Evolutionary conservation across 2,113 vertebrate genomes (phyloP), one percentile per base, ranked within the genome.

Genomic region (Charadrius vociferus): DNA sequence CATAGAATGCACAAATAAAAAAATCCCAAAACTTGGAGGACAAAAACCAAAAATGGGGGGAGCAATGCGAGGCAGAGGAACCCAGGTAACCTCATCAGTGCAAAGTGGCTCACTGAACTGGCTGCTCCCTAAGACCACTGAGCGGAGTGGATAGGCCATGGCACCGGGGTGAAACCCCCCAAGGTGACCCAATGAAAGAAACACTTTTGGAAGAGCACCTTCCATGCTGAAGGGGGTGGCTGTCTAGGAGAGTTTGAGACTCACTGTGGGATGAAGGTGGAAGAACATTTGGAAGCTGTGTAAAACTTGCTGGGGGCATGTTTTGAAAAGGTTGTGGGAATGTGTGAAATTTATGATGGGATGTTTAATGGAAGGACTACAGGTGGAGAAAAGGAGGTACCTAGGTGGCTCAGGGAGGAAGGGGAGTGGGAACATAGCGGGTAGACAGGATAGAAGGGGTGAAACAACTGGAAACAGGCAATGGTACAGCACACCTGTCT

Each of bases 181-280:
- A n/a, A 29, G 18, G 39, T 32, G 43, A 50, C n/a, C 19, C 41
- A 17, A 4, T 16, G 26, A 63, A 72, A 84, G 41, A n/a, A 84
- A 61, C 14, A n/a, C 7, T 45, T 18, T 53, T 93, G 14, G 10
- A 26, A 15, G 26, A 47, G 5, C 34, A 49, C 6, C 13, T 79
- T 87, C n/a, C 6, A 30, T 0, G 0, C 6, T 39, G 49, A 49
- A 58, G 8, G 4, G 8, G 8, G 3, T n/a, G 21, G 16, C 3
- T 74, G 12, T 26, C 41, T 36, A 37, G 1, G 4, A 81, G 39
- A 8, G 2, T 30, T 39, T 67, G 32, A 78, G 79, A 49, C 9
- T 52, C 30, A 11, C 7, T 68, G 50, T 50, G 53, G 15, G 24
- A 50, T 15, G 19, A 17, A 70, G 47, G 4, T 6, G 17, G n/a